A percentile compares a stretch with the other conserved stretches of the same genome.
These are phyloP conservation scores for Lysiphlebus fabarum DNA, from an alignment of 1,140 invertebrate genomes.

Conservation along the genomic window DNA sequence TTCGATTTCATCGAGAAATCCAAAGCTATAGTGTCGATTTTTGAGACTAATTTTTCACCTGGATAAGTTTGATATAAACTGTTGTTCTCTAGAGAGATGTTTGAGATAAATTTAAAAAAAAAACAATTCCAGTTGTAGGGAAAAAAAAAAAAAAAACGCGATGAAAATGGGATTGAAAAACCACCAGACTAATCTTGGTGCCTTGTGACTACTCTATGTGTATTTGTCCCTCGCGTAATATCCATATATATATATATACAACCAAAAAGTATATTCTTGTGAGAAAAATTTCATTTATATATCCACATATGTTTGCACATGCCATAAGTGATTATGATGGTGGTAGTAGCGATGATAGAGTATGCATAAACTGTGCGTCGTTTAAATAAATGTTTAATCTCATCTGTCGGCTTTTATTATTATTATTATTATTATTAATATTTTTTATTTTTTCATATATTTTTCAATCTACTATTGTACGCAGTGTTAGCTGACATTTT, in stretches of 20 bases:
- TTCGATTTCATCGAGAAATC: too few relatives aligned
- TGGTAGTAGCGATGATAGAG: neutral
- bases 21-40: too few relatives aligned
- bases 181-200: slow-evolving; percentile 45
- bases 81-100: too few relatives aligned
- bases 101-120: neutral
- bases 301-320: slow-evolving; percentile 13
- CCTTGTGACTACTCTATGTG: neutral
- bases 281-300: neutral
- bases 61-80: too few relatives aligned
- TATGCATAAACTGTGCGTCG: slow-evolving; percentile 32
- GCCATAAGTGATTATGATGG: neutral
- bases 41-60: too few relatives aligned
- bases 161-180: slow-evolving; percentile 53
- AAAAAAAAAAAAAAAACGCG: slow-evolving; percentile 29
- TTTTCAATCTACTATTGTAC: slow-evolving; percentile 25
- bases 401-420: slow-evolving; percentile 29
- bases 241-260: too few relatives aligned
- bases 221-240: neutral
- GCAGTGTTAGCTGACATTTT: slow-evolving; percentile 24
- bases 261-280: too few relatives aligned
- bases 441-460: slow-evolving; percentile 5
- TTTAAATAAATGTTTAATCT: slow-evolving; percentile 58
- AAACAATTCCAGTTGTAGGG: slow-evolving; percentile 24
- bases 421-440: slow-evolving; percentile 15